Evolutionary conservation across 2,113 vertebrate species (phyloP).

Genomic region (Cyanistes caeruleus): DNA sequence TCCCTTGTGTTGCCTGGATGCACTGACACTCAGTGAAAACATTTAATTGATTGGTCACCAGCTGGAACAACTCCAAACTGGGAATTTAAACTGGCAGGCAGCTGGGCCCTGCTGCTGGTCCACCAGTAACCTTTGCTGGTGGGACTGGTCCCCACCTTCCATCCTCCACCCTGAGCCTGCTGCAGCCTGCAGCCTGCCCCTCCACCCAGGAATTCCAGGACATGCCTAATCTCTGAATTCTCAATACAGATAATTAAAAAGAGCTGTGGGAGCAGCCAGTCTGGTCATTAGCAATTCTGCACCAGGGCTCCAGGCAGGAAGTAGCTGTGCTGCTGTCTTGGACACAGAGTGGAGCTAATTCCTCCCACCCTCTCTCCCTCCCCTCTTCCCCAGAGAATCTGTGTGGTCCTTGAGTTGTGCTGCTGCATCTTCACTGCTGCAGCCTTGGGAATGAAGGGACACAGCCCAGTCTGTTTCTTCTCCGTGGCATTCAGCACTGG

Average conservation of each 20-base stretch:
- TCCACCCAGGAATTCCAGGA: neutral
- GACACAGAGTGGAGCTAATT: neutral
- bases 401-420: neutral
- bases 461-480: neutral
- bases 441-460: neutral
- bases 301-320: conserved; percentile 39
- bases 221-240: neutral
- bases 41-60: conserved; percentile 28
- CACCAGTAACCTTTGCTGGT: neutral
- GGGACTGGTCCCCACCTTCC: neutral
- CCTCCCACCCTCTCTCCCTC: neutral
- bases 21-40: conserved; percentile 28
- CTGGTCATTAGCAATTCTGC: conserved; percentile 51
- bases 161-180: neutral
- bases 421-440: neutral
- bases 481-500: neutral
- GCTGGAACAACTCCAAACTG: conserved; percentile 12
- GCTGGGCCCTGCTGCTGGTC: neutral
- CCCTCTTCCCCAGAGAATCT: neutral
- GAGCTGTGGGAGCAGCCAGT: neutral
- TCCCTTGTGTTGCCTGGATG: conserved; percentile 58
- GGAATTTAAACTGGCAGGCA: neutral
- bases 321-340: conserved; percentile 25
- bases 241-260: neutral
- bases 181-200: neutral